A percentile compares a stretch with the other conserved stretches of the same genome.
Conservation (phyloP, 1,140 invertebrate genomes). For the Drosophila mauritiana region DNA sequence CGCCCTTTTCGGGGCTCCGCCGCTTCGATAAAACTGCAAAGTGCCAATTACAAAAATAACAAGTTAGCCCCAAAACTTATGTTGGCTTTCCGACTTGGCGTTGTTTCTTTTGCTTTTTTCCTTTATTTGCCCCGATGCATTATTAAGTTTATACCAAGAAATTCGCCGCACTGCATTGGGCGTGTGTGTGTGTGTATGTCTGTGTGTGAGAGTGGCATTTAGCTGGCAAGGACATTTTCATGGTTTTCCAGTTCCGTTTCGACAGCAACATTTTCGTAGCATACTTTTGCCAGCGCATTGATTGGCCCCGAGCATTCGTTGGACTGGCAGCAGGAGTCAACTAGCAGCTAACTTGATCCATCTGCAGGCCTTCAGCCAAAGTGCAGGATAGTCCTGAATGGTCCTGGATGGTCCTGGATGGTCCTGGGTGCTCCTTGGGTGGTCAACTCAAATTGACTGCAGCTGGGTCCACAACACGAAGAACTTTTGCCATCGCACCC, state of each 20-base stretch:
- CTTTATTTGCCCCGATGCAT: conserved; percentile 39
- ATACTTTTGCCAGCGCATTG: conserved; percentile 65
- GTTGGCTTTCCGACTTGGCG: conserved; percentile 24
- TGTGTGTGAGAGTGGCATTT: conserved; percentile 29
- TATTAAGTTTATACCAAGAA: conserved; percentile 51
- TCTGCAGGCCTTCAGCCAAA: conserved; percentile 51
- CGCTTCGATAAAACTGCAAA: conserved; percentile 55
- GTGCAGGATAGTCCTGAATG: not conserved
- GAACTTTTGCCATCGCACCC: conserved; percentile 49
- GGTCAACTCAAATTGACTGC: conserved; percentile 72
- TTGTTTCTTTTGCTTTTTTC: not conserved
- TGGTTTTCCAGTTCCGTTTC: conserved; percentile 27
- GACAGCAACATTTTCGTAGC: conserved; percentile 65
- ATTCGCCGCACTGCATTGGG: conserved; percentile 26
- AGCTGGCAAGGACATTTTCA: conserved; percentile 56
- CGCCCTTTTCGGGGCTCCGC: not conserved
- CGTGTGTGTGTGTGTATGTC: not conserved
- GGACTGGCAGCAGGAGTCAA: conserved; percentile 33
- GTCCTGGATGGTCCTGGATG: not conserved
- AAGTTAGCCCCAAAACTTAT: conserved; percentile 57
- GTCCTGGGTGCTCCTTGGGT: not conserved
- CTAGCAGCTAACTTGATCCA: conserved; percentile 53
- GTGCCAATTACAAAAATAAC: conserved; percentile 77
- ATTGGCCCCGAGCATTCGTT: conserved; percentile 21
- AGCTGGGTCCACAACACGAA: conserved; percentile 57